Evolutionary conservation across 1,140 invertebrate genomes (phyloP).

Genomic region (Babylonia areolata): DNA sequence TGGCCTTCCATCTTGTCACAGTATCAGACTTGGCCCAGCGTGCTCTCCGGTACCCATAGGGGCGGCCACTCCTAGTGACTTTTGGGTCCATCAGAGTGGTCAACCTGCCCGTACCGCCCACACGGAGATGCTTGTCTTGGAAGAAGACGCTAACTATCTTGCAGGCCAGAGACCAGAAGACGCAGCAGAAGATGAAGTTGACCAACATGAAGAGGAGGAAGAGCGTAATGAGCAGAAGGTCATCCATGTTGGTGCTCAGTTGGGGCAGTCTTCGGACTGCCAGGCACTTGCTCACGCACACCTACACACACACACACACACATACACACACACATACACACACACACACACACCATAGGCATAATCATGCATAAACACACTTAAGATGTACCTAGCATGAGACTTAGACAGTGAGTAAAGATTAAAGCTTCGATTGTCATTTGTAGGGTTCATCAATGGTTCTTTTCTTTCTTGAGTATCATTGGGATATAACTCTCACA

Average conservation of each 20-base stretch:
- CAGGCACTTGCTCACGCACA: constrained; percentile 19
- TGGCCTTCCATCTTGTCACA: background rate
- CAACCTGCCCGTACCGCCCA: background rate
- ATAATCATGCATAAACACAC: too few species aligned
- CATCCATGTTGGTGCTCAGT: background rate
- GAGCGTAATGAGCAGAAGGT: background rate
- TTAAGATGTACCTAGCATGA: too few species aligned
- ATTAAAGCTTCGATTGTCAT: too few species aligned
- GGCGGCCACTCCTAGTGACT: background rate
- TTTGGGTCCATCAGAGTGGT: constrained; percentile 8
- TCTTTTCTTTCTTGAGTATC: too few species aligned
- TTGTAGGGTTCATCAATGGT: too few species aligned
- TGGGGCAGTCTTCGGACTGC: background rate
- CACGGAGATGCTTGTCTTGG: background rate
- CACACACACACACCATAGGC: too few species aligned
- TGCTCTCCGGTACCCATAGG: background rate
- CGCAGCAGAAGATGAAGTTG: background rate
- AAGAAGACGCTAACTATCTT: background rate
- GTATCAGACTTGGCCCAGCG: background rate
- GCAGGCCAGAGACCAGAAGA: background rate
- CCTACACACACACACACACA: background rate
- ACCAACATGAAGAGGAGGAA: background rate
- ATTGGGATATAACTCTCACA: too few species aligned
- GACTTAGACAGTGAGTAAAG: background rate
- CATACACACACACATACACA: too few species aligned